Base-by-base conservation (phyloP, 2,888 invertebrate species). In the Thyatira batis region DNA sequence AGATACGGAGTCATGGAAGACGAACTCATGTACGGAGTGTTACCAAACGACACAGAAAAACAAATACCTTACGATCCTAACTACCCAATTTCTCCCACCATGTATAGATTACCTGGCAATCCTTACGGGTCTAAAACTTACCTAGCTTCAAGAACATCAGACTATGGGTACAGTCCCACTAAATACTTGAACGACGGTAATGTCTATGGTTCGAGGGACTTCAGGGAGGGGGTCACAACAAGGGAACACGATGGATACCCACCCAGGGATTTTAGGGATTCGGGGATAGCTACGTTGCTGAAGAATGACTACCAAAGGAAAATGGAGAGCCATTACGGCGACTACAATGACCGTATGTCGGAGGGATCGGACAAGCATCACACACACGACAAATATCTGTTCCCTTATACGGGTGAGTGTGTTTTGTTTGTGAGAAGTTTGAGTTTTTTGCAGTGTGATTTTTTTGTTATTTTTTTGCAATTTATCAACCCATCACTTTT, bases 311-410 rank as follows among this genome's bases (percentile, higher is more conserved):
- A 92, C 65, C 92, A 92, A 52, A 84, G 92, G 54, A 92, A 92
- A 55, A 86, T 91, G 73, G 92, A 92, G 51, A 76, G 87, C 21
- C 88, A 89, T 45, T 91, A 89, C 51, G 86, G 78, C 0, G 94
- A 94, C n/a, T 94, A 93, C 61, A 92, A 87, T 11, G 95, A 95
- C 64, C 89, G 95, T 28, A 93, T 94, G 88, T 95, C 95, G 0
- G 95, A 95, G 68, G 93, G 94, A 0, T 95, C 95, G 0, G 95
- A 95, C 49, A 95, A 95, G 67, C 95, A 95, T 71, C 94, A 94
- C 64, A 79, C 94, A 10, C 94, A 94, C 55, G 97, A 97, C 70
- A 96, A 96, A 92, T 97, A 97, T 84, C 91, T 95, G 59, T 97
- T 97, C 72, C 97, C 97, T 0, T 97, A 97, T 76, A 97, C 96